A percentile compares a stretch with the other conserved stretches of the same genome.
These are phyloP conservation scores for Trachelus iudaicus DNA, from an alignment of 2,888 invertebrate species.

Conservation along the genomic window DNA sequence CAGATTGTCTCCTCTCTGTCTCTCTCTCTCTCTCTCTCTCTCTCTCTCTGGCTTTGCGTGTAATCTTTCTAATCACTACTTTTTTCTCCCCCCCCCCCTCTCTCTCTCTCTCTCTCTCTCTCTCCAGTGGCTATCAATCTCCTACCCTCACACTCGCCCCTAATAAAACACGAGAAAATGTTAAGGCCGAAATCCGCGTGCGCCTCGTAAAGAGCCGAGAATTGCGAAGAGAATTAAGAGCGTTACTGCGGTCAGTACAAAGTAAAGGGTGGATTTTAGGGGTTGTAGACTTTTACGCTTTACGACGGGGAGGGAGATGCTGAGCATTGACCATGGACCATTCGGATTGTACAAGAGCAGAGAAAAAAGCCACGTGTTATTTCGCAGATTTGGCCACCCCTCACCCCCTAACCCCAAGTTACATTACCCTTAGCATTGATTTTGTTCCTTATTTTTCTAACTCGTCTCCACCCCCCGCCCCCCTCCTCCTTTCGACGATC, in stretches of 20 bases:
- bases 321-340: not conserved
- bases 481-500: not conserved
- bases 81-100: too few relatives aligned
- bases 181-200: not conserved
- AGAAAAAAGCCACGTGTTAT: not conserved
- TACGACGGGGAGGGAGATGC: not conserved
- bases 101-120: not conserved
- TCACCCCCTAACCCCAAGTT: not conserved
- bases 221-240: not conserved
- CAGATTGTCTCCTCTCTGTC: too few relatives aligned
- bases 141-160: not conserved
- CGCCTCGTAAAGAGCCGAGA: slow-evolving; percentile 3
- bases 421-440: not conserved
- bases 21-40: too few relatives aligned
- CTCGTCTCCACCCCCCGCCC: not conserved
- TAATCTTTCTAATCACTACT: too few relatives aligned
- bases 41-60: too few relatives aligned
- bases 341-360: not conserved
- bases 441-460: not conserved
- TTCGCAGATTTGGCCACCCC: not conserved
- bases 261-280: slow-evolving; percentile 4
- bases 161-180: not conserved
- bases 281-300: slow-evolving; percentile 2
- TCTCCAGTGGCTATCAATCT: not conserved
- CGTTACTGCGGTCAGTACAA: slow-evolving; percentile 4